Conservation (phyloP, 2,888 invertebrate genomes). For the Orchestes rusci region DNA sequence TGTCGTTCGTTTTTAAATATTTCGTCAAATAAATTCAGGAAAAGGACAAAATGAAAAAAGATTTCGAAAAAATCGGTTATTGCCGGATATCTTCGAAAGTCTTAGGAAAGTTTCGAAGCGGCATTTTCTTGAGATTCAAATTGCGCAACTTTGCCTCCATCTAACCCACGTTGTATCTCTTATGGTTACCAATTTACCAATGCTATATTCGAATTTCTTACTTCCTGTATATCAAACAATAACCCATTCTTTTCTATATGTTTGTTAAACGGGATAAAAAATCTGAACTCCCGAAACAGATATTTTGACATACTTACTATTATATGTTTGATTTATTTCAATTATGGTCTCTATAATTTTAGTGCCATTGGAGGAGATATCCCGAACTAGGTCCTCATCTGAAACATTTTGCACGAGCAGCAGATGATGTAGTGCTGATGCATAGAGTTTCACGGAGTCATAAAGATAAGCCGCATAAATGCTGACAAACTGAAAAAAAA, state of each 20-base stretch:
- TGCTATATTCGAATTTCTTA: too few species aligned
- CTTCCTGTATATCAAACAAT: background rate
- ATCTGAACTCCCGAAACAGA: too few species aligned
- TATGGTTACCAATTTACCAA: too few species aligned
- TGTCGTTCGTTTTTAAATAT: too few species aligned
- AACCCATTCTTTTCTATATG: background rate
- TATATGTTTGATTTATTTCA: constrained; percentile 66
- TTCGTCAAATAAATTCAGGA: too few species aligned
- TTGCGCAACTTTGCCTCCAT: too few species aligned
- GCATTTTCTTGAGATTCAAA: too few species aligned
- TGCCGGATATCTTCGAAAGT: too few species aligned
- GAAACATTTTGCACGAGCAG: constrained; percentile 48
- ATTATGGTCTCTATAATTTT: constrained; percentile 83
- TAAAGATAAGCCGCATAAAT: constrained; percentile 92
- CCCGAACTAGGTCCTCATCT: constrained; percentile 56
- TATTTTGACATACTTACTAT: constrained; percentile 58
- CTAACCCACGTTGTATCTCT: too few species aligned
- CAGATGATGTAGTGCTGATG: constrained; percentile 66
- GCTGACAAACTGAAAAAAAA: constrained; percentile 64
- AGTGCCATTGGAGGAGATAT: constrained; percentile 76
- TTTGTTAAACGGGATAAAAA: too few species aligned
- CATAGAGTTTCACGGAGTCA: constrained; percentile 90
- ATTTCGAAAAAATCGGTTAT: too few species aligned
- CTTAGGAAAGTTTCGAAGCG: background rate
- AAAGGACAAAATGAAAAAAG: too few species aligned